A percentile compares a stretch with the other conserved stretches of the same genome.
Evolutionary conservation across 2,888 invertebrate species (phyloP).

Genomic region (Aspidiotus rigidus): DNA sequence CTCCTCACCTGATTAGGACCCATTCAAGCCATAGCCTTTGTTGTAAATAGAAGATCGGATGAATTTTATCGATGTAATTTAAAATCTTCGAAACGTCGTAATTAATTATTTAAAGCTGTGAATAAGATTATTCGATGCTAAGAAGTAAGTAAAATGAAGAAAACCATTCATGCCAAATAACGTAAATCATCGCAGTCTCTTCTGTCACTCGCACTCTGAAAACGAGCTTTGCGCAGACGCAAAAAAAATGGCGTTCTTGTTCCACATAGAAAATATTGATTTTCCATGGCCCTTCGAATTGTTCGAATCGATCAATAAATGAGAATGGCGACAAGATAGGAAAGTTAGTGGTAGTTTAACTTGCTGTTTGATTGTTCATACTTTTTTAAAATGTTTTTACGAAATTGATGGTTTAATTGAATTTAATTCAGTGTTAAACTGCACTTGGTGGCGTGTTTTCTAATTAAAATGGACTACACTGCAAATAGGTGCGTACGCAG

Average conservation of each 20-base stretch:
- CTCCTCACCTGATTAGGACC: too few species aligned
- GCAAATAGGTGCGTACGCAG: conserved; percentile 95
- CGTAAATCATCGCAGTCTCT: too few species aligned
- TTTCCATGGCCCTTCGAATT: conserved; percentile 25
- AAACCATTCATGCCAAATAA: too few species aligned
- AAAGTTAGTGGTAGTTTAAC: conserved; percentile 30
- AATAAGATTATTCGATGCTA: too few species aligned
- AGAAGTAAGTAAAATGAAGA: too few species aligned
- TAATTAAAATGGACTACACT: conserved; percentile 32
- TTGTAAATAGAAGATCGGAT: too few species aligned
- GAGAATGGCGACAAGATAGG: conserved; percentile 30
- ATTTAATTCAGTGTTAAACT: conserved; percentile 15
- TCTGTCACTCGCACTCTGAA: conserved; percentile 7
- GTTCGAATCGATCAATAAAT: conserved; percentile 28
- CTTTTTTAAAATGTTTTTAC: conserved; percentile 11
- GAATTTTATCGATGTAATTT: too few species aligned
- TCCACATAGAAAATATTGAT: conserved; percentile 16
- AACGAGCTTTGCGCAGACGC: conserved; percentile 54
- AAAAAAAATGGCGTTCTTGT: conserved; percentile 54
- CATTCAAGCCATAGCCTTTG: too few species aligned
- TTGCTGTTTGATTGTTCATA: conserved; percentile 12
- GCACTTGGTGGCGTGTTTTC: conserved; percentile 29
- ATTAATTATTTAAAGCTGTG: too few species aligned
- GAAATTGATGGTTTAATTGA: conserved; percentile 20
- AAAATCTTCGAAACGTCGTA: too few species aligned